Evolutionary conservation across 1,140 invertebrate species (phyloP).

Genomic region (Zaprionus kolodkinae): DNA sequence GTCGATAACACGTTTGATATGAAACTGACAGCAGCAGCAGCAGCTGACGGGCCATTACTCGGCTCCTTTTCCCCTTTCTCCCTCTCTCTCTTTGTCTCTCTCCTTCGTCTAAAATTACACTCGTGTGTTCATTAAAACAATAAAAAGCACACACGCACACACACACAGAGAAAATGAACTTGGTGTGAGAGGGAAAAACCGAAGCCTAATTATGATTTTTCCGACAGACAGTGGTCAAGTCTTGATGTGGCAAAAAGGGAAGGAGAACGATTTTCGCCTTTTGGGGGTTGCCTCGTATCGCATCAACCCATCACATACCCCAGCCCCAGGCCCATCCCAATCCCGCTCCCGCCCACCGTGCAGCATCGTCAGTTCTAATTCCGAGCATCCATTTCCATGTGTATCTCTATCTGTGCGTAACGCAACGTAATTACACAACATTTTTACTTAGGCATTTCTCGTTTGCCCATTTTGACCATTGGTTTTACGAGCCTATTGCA

Average conservation of each 20-base stretch:
- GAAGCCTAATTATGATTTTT: constrained; percentile 80
- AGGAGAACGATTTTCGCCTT: constrained; percentile 12
- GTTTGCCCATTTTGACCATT: constrained; percentile 73
- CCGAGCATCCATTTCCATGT: constrained; percentile 22
- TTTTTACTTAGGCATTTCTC: constrained; percentile 74
- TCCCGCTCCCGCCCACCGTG: neutral
- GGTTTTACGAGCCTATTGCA: constrained; percentile 79
- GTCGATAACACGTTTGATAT: neutral
- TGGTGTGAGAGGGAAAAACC: constrained; percentile 24
- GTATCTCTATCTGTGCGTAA: constrained; percentile 78
- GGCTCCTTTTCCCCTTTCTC: neutral
- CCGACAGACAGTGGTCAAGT: constrained; percentile 70
- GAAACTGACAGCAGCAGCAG: neutral
- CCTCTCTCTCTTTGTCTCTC: neutral
- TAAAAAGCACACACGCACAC: constrained; percentile 66
- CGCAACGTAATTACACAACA: constrained; percentile 80
- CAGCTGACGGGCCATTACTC: neutral
- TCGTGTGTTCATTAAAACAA: constrained; percentile 80
- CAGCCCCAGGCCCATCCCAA: neutral
- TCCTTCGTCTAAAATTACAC: constrained; percentile 51
- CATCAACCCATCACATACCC: neutral
- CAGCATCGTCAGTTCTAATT: constrained; percentile 5
- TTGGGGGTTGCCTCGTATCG: constrained; percentile 12
- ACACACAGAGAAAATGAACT: neutral
- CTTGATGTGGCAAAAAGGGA: neutral